These are phyloP conservation scores for Synanthedon tipuliformis DNA, from an alignment of 2,888 invertebrate genomes.

Conservation along the genomic window DNA sequence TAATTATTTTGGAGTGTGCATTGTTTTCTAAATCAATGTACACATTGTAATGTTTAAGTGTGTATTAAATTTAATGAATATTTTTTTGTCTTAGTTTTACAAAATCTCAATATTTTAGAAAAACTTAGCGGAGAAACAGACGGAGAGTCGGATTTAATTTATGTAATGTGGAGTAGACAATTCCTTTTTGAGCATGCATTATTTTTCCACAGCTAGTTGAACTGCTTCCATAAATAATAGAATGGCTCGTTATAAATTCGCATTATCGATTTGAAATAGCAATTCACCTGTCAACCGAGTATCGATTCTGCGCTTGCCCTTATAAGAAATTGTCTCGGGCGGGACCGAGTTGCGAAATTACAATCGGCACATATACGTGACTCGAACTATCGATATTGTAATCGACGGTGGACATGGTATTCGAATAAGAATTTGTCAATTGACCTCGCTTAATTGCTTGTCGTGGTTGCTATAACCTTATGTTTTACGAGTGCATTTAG, in stretches of 20 bases:
- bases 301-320: not conserved
- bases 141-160: no score
- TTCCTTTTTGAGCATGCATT: no score
- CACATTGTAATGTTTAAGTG: not conserved
- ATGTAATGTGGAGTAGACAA: no score
- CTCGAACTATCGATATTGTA: not conserved
- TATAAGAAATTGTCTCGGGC: not conserved
- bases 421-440: not conserved
- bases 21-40: not conserved
- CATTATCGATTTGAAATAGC: not conserved
- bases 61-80: no score
- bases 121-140: no score
- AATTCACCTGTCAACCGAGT: not conserved
- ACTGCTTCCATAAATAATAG: not conserved
- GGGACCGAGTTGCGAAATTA: not conserved
- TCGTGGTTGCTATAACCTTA: not conserved
- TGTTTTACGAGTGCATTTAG: not conserved
- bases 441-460: not conserved
- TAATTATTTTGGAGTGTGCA: slow-evolving; percentile 16
- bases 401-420: not conserved
- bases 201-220: no score
- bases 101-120: no score
- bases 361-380: not conserved
- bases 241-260: not conserved
- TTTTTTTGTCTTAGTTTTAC: no score